Percentiles rank a stretch among this genome's conserved stretches.
Conservation (phyloP, 35 echinoderm and acorn worm genomes). For the Ptychodera flava region DNA sequence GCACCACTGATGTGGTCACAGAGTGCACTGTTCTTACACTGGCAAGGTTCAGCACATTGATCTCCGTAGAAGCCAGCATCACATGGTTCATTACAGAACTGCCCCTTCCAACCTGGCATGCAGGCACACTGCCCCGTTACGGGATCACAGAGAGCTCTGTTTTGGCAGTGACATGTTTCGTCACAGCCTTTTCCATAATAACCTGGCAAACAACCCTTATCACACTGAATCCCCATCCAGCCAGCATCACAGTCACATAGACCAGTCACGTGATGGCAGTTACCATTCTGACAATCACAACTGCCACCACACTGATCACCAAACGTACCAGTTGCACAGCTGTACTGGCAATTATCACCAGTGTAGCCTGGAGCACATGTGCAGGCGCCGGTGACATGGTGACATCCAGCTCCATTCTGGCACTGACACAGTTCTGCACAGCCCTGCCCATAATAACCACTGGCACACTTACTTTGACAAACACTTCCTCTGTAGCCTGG, state of each 20-base stretch:
- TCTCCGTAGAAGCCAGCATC: conserved; percentile 47
- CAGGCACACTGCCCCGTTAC: conserved; percentile 32
- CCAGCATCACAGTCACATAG: neutral
- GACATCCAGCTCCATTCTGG: neutral
- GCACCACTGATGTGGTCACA: conserved; percentile 57
- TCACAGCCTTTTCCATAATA: conserved; percentile 31
- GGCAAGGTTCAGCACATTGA: conserved; percentile 49
- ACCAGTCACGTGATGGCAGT: conserved; percentile 18
- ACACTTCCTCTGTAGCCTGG: conserved; percentile 55
- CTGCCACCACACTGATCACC: neutral
- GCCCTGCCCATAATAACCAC: conserved; percentile 39
- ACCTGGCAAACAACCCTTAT: conserved; percentile 22
- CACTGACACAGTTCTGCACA: neutral
- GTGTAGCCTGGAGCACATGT: neutral
- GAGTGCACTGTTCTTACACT: conserved; percentile 56
- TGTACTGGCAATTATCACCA: neutral
- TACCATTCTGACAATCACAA: neutral
- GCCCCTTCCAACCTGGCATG: conserved; percentile 24
- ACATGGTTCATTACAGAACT: conserved; percentile 54
- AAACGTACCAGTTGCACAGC: neutral
- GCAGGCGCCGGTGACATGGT: neutral
- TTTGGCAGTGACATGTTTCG: conserved; percentile 39
- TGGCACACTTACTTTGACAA: conserved; percentile 39
- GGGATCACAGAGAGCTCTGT: conserved; percentile 14
- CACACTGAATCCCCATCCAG: conserved; percentile 43